These are phyloP conservation scores for Lasiommata megera DNA, from an alignment of 2,888 invertebrate species.

Conservation along the genomic window DNA sequence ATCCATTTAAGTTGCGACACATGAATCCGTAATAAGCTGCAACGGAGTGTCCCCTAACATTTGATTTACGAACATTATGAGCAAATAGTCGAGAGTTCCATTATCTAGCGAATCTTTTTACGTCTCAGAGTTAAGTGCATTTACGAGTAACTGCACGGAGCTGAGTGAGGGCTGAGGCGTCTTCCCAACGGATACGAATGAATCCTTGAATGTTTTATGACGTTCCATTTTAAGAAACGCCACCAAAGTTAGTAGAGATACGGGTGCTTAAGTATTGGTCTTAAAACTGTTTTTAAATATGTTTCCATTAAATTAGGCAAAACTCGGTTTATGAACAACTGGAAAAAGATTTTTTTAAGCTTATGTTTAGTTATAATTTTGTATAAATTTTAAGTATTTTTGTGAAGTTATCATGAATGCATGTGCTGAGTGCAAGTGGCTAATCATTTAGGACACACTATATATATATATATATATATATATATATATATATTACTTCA, in stretches of 20 bases:
- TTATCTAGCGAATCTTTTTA: constrained; percentile 75
- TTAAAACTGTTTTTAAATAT: background rate
- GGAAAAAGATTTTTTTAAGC: too few species aligned
- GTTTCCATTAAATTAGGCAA: too few species aligned
- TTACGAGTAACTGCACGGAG: constrained; percentile 68
- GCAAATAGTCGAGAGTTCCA: constrained; percentile 56
- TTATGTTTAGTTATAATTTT: too few species aligned
- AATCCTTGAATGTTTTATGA: constrained; percentile 57
- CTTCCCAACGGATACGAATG: constrained; percentile 50
- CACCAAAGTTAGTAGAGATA: constrained; percentile 32
- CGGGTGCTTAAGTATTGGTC: background rate
- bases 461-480: too few species aligned
- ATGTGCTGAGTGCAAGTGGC: too few species aligned
- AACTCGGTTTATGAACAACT: too few species aligned
- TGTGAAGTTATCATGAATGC: too few species aligned
- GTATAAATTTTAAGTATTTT: too few species aligned
- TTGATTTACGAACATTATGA: constrained; percentile 47
- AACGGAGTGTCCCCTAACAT: constrained; percentile 38
- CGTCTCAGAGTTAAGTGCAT: constrained; percentile 72
- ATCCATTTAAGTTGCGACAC: background rate
- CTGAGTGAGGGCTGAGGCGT: constrained; percentile 35
- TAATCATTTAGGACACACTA: too few species aligned
- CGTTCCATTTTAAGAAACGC: constrained; percentile 47
- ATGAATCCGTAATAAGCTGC: constrained; percentile 6
- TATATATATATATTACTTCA: too few species aligned